A percentile compares a stretch with the other conserved stretches of the same genome.
phyloP scores from a whole-genome alignment of 2,113 vertebrate genomes.

The Seriola dumerili region DNA sequence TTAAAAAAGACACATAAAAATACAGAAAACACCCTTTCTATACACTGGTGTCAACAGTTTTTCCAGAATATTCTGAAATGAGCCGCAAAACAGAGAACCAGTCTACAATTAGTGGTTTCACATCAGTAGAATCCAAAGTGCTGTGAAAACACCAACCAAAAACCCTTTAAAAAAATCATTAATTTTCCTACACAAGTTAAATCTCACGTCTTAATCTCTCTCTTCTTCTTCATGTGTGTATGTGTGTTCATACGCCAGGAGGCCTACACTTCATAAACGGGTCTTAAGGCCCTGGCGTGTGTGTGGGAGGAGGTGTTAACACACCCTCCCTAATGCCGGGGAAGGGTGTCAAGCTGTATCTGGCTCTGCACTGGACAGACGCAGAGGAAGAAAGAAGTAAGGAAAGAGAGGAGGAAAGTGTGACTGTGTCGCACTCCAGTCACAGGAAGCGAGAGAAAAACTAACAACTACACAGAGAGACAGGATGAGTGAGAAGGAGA shows the following conservation, averaged over 20 bases:
- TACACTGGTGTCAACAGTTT: constrained; percentile 2
- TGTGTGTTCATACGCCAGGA: constrained; percentile 16
- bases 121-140: constrained; percentile 32
- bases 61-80: constrained; percentile 37
- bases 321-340: constrained; percentile 49
- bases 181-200: constrained; percentile 10
- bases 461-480: not conserved
- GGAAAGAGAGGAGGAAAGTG: constrained; percentile 11
- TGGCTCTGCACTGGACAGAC: constrained; percentile 27
- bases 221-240: constrained; percentile 6
- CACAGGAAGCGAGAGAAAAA: constrained; percentile 37
- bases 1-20: constrained; percentile 16
- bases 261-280: constrained; percentile 59
- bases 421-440: not conserved
- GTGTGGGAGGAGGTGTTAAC: constrained; percentile 74
- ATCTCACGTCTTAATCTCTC: constrained; percentile 23
- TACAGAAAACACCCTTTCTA: constrained; percentile 8
- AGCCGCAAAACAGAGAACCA: constrained; percentile 14
- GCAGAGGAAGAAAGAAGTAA: constrained; percentile 5
- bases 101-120: constrained; percentile 42
- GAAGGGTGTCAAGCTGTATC: constrained; percentile 58
- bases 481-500: constrained; percentile 65
- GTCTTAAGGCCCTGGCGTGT: constrained; percentile 50
- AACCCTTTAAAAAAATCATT: constrained; percentile 19
- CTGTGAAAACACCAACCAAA: constrained; percentile 28